Percentiles rank a stretch among this genome's conserved stretches.
Evolutionary conservation across 92 coral and sea anemone genomes (phyloP).

Genomic region (Virgularia gustaviana): DNA sequence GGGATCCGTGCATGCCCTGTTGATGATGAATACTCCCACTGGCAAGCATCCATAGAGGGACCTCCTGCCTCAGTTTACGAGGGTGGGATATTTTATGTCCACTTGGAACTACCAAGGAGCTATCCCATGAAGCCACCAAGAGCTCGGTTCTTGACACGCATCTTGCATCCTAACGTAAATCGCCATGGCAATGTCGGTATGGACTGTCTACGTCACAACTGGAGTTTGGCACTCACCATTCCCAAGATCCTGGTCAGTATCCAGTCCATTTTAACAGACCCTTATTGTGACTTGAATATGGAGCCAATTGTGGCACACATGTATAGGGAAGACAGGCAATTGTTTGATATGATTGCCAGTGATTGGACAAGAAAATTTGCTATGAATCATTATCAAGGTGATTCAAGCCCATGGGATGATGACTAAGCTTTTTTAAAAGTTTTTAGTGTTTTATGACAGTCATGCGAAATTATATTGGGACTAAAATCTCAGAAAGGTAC

Average conservation of each 20-base stretch:
- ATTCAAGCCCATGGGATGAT: conserved; percentile 4
- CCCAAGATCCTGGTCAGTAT: conserved; percentile 66
- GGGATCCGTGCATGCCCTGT: conserved; percentile 67
- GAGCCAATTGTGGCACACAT: conserved; percentile 59
- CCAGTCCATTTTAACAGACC: conserved; percentile 67
- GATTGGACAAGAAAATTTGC: conserved; percentile 73
- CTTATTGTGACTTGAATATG: conserved; percentile 64
- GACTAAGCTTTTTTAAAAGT: no score
- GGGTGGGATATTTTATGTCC: conserved; percentile 66
- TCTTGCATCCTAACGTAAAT: conserved; percentile 70
- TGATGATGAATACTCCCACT: conserved; percentile 59
- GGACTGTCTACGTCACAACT: conserved; percentile 56
- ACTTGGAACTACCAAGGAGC: conserved; percentile 60
- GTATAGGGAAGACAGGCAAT: conserved; percentile 54
- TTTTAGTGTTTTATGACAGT: no score
- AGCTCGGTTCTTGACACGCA: conserved; percentile 60
- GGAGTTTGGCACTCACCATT: conserved; percentile 63
- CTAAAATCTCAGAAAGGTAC: neutral
- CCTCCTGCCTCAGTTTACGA: conserved; percentile 69
- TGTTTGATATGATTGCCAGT: conserved; percentile 55
- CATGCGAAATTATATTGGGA: neutral
- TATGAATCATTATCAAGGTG: conserved; percentile 34
- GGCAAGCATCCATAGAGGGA: conserved; percentile 75
- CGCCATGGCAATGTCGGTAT: conserved; percentile 69
- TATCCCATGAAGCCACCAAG: conserved; percentile 72